Base-by-base conservation (phyloP, 1,140 invertebrate species). In the Acromyrmex heyeri region DNA sequence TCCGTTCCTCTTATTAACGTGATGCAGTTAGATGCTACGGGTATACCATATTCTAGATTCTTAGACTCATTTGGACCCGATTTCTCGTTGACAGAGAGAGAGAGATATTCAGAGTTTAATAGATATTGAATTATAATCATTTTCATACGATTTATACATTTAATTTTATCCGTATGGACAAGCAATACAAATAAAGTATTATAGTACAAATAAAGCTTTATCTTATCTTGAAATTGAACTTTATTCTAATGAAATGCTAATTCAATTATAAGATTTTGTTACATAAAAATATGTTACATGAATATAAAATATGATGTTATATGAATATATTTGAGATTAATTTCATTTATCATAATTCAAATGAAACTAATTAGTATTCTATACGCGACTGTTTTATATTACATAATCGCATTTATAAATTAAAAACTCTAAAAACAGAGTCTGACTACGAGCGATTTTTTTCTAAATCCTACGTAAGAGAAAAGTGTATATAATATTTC, bases 1-100 rank as follows among this genome's bases (percentile, higher is more conserved):
- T 14, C 44, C 48, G 30, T 75, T 61, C 12, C 24, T 83, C 70
- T 61, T 73, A 73, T 82, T 61, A 72, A 18, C 67, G 12, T 38
- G 65, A 34, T 57, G 50, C 30, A 30, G n/a, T n/a, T 34, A n/a
- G 76, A 34, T 34, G 34, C 2, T 24, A 14, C 44, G 38, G 6
- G 27, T 27, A 34, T 50, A 38, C 27, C n/a, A 8, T 59, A 8
- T 55, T 21, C n/a, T n/a, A 30, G 50, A 38, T 57, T 55, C 38
- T n/a, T 34, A 1, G 27, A 8, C 10, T 55, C 50, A 55, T 72
- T 73, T 73, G n/a, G 1, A 38, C 10, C 3, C 38, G 30, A 73
- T 57, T 57, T 73, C 53, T 69, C 14, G 38, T 50, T 50, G 38
- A 50, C 65, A 50, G 21, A 69, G 12, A 27, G 38, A 50, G 38